These are phyloP conservation scores for Bombus terrestris DNA, from an alignment of 1,140 invertebrate species.

Conservation along the genomic window DNA sequence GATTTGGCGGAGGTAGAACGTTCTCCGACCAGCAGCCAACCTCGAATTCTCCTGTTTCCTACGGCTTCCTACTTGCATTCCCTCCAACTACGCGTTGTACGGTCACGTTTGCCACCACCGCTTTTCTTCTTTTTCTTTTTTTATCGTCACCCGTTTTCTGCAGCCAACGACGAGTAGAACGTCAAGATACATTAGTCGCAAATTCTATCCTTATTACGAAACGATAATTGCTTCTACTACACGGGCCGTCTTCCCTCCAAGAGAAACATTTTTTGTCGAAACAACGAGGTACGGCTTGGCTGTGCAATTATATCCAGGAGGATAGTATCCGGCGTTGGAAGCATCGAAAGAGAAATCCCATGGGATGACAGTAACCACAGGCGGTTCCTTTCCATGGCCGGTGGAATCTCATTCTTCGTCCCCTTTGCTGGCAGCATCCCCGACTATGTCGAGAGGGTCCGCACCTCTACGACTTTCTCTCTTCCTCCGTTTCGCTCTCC, in stretches of 20 bases:
- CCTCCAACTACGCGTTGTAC: not conserved
- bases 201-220: not conserved
- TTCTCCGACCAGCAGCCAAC: constrained; percentile 28
- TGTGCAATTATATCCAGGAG: constrained; percentile 54
- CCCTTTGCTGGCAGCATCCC: constrained; percentile 60
- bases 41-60: constrained; percentile 31
- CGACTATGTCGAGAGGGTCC: constrained; percentile 48
- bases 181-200: not conserved
- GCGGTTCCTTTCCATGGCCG: constrained; percentile 66
- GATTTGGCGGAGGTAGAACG: constrained; percentile 44
- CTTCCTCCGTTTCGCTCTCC: constrained; percentile 37
- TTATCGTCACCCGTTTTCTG: too few relatives aligned
- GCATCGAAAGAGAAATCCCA: constrained; percentile 64
- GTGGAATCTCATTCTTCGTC: constrained; percentile 69
- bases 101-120: too few relatives aligned
- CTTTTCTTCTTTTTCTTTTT: too few relatives aligned
- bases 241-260: too few relatives aligned
- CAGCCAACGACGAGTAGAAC: too few relatives aligned
- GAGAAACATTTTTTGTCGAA: not conserved
- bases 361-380: constrained; percentile 65
- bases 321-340: constrained; percentile 48
- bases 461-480: constrained; percentile 50
- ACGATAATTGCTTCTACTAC: not conserved
- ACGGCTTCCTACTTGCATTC: not conserved
- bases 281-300: not conserved